Percentiles rank a stretch among this genome's conserved stretches.
These are phyloP conservation scores for Ichneumon xanthorius DNA, from an alignment of 2,888 invertebrate species.

Conservation along the genomic window DNA sequence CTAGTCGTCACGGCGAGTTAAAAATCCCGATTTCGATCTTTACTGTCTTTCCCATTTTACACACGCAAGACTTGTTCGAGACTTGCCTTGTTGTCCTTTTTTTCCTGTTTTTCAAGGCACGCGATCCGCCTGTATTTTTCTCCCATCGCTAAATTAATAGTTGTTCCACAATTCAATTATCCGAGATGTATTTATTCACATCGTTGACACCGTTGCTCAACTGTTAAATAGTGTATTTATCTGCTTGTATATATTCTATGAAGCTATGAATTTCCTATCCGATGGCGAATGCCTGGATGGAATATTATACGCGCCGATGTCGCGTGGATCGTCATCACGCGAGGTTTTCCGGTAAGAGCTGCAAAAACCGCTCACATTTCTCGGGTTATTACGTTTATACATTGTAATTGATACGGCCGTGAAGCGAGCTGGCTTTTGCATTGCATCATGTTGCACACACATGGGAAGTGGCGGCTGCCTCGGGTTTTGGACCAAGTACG, in stretches of 20 bases:
- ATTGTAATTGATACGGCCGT: conserved; percentile 55
- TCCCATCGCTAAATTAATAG: not conserved
- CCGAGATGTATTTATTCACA: too few species aligned
- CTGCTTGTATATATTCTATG: not conserved
- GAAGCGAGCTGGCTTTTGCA: conserved; percentile 20
- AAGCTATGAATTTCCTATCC: not conserved
- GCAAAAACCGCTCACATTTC: conserved; percentile 5
- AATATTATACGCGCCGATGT: not conserved
- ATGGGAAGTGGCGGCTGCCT: conserved; percentile 4
- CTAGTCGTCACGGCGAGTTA: conserved; percentile 39
- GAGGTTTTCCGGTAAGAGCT: conserved; percentile 18
- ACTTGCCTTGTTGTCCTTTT: not conserved
- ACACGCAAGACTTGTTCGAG: not conserved
- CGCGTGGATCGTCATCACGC: not conserved
- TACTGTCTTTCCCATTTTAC: conserved; percentile 22
- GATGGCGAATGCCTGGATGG: conserved; percentile 2
- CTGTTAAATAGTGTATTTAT: not conserved
- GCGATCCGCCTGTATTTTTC: not conserved
- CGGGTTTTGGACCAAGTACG: conserved; percentile 15
- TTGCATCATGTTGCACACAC: conserved; percentile 11
- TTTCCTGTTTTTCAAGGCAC: not conserved
- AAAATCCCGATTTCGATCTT: conserved; percentile 51
- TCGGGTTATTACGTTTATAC: conserved; percentile 1
- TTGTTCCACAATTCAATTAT: too few species aligned
- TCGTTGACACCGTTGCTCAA: too few species aligned